These are phyloP conservation scores for Phymastichus coffea DNA, from an alignment of 1,140 invertebrate genomes.

Conservation along the genomic window DNA sequence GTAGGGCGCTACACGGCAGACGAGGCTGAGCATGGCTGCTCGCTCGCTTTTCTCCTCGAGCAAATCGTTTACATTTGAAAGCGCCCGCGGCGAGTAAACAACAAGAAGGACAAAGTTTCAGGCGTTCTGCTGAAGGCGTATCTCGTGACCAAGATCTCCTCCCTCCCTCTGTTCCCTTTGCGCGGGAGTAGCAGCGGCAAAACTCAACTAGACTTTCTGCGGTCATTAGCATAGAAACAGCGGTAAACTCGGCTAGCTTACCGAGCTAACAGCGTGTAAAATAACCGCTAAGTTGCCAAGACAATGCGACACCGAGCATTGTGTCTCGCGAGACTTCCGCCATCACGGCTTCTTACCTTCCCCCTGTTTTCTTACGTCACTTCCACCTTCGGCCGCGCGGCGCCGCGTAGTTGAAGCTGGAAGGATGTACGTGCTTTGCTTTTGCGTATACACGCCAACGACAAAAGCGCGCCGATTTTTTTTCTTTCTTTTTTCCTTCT, in stretches of 20 bases:
- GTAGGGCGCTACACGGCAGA: too few relatives aligned
- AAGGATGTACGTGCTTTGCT: too few relatives aligned
- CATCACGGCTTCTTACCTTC: not conserved
- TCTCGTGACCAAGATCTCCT: not conserved
- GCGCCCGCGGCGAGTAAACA: not conserved
- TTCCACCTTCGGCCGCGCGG: too few relatives aligned
- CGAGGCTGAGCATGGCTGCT: too few relatives aligned
- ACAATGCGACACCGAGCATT: slow-evolving; percentile 45
- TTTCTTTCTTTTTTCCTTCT: not conserved
- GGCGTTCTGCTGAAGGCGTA: not conserved
- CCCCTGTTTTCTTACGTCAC: not conserved
- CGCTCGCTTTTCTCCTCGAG: slow-evolving; percentile 11
- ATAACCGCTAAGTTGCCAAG: slow-evolving; percentile 59
- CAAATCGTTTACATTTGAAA: slow-evolving; percentile 17
- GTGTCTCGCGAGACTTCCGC: not conserved
- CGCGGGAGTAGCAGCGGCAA: too few relatives aligned
- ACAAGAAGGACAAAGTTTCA: slow-evolving; percentile 7
- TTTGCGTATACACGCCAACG: too few relatives aligned
- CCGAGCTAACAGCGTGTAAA: slow-evolving; percentile 59
- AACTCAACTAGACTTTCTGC: too few relatives aligned
- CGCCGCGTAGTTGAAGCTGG: too few relatives aligned
- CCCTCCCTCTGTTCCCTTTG: too few relatives aligned
- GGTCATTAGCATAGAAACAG: slow-evolving; percentile 57
- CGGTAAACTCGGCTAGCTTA: slow-evolving; percentile 54
- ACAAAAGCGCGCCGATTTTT: too few relatives aligned